Percentiles rank a stretch among this genome's conserved stretches.
Evolutionary conservation across 30 jellyfish, hydroid and myxozoan species (phyloP).

Genomic region (Chrysaora quinquecirrha): DNA sequence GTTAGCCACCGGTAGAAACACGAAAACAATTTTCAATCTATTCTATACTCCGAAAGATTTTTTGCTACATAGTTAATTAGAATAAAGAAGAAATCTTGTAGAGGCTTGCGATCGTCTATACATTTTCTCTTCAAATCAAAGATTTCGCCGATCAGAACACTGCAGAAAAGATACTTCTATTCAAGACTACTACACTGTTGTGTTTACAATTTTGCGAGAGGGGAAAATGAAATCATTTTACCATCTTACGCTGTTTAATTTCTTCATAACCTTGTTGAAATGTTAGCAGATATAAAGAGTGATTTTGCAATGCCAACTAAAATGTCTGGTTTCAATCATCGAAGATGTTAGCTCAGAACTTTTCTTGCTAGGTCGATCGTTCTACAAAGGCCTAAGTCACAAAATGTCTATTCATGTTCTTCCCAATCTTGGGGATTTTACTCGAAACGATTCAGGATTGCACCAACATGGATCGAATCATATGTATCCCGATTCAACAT

Average conservation of each 20-base stretch:
- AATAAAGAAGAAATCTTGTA: not conserved
- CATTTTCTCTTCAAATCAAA: too few relatives aligned
- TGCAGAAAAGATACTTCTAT: too few relatives aligned
- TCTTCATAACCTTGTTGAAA: not conserved
- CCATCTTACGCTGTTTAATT: not conserved
- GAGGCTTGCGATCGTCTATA: slow-evolving; percentile 14
- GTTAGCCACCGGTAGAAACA: slow-evolving; percentile 44
- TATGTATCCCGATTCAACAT: slow-evolving; percentile 24
- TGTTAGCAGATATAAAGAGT: not conserved
- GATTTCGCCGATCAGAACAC: too few relatives aligned
- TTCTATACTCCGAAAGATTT: not conserved
- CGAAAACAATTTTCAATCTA: slow-evolving; percentile 1
- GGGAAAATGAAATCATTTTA: not conserved
- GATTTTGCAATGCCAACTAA: not conserved
- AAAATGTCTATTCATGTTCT: slow-evolving; percentile 65
- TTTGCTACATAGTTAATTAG: not conserved
- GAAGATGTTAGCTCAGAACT: not conserved
- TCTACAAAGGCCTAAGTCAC: not conserved
- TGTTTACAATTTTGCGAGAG: not conserved
- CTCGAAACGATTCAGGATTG: slow-evolving; percentile 45
- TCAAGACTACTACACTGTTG: too few relatives aligned
- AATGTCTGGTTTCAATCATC: not conserved
- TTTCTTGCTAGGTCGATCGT: not conserved
- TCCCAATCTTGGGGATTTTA: slow-evolving; percentile 53
- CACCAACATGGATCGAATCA: slow-evolving; percentile 55